Base-by-base conservation (phyloP, 2,113 vertebrate genomes). In the Hirundichthys speculiger region DNA sequence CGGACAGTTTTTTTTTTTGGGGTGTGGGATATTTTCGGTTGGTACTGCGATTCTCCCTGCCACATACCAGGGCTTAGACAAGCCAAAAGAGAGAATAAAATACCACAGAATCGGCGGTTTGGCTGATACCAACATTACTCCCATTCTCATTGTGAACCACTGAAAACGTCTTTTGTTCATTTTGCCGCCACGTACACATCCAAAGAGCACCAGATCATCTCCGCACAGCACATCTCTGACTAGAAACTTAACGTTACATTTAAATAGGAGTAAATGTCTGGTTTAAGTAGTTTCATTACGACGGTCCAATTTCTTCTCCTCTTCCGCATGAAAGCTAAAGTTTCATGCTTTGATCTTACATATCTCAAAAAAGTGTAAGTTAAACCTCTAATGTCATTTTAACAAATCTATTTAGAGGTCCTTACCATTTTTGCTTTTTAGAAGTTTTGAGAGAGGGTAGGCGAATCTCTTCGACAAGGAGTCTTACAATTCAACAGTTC, bases 401-500 rank as follows among this genome's bases (percentile, higher is more conserved):
- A 13, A 49, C 45, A 15, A 14, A 15, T 45, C 27, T 52, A 1
- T 0, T 1, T 5, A 27, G 45, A 11, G 3, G 13, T 43, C 70
- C 90, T 92, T 77, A 93, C 92, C 91, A 93, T 92, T 75, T 72
- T 7, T 21, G 56, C 21, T 67, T 6, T 21, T 58, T 42, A 60
- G 21, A n/a, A 50, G 56, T 61, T 15, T 41, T 20, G 9, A 20
- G 38, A 16, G 70, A 72, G 54, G 45, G 27, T 51, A 34, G 20
- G 19, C 73, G 77, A 69, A 54, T 56, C 56, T 85, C 61, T 74
- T 61, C 46, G 57, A 25, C n/a, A 49, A 55, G 63, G 68, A 75
- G 88, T 94, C 95, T 96, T 93, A 95, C 95, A 93, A 85, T 86
- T 85, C 94, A 95, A 96, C 95, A 89, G 88, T 93, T 91, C 94